Base-by-base conservation (phyloP, 2,888 invertebrate species). In the Syrista parreyssii region DNA sequence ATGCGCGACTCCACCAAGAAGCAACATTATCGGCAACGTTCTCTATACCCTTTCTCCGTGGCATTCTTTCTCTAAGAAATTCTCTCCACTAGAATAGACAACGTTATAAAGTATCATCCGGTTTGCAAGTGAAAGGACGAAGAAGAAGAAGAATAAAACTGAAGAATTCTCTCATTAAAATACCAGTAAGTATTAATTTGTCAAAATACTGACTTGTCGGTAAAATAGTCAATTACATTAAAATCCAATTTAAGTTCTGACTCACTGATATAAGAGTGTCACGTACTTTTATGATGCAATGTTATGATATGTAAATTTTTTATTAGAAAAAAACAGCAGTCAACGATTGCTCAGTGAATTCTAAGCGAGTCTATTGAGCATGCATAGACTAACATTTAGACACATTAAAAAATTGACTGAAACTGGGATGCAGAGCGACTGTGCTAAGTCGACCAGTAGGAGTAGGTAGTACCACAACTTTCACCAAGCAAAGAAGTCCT, bases 401-500 rank as follows among this genome's bases (percentile, higher is more conserved):
- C 23, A 9, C 23, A 55, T 55, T 55, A 23, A 55, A 55, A 71
- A 71, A 71, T 71, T 32, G 12, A 12, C 12, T 33, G 12, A 33
- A 15, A 71, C 71, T n/a, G 31, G 31, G 71, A 71, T 71, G 71
- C 71, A 33, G 71, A 71, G 31, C 32, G 55, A 23, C 55, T 9
- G 55, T 55, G 55, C 23, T 55, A 23, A 55, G 23, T 55, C 55
- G 55, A 55, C 55, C 55, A 15, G 55, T 55, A 23, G 55, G 23
- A 55, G 32, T 71, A 71, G 71, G 71, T 71, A 33, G 71, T 77
- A 68, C 73, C 68, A 73, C 76, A 81, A 83, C 82, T 83, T 82
- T 83, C 82, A 80, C 82, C 80, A 35, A 32, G 68, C 77, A 76
- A 74, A 74, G 78, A 76, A 72, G 79, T 80, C 80, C 80, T 81